Evolutionary conservation across 2,888 invertebrate species (phyloP), one percentile per base, ranked within the genome.

Genomic region (Leptinotarsa haldemani): DNA sequence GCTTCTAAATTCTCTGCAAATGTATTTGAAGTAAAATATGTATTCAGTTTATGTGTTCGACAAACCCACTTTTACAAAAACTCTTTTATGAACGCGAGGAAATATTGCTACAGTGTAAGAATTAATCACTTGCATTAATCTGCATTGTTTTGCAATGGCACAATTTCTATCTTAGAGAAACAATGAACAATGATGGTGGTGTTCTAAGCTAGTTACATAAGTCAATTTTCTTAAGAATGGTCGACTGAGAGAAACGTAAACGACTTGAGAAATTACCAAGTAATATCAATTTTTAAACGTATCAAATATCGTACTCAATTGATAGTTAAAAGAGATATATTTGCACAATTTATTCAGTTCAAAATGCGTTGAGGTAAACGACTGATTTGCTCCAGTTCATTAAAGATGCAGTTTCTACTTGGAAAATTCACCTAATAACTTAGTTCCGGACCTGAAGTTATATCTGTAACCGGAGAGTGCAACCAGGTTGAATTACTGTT

Each of bases 111-210:
- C 53, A 53, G 22, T 52, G 20, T 48, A 16, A n/a, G 53, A 40
- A 30, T 20, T 53, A 67, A 67, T 67, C 67, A 40, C 40, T 67
- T 53, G 53, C 25, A 67, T 40, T 16, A 53, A 67, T 67, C 67
- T 67, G 30, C 30, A 67, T 67, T 67, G 67, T 67, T 67, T 53
- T 53, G 18, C 40, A 53, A 53, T 30, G 67, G 53, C 67, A 67
- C 53, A 67, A 53, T 30, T 67, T 30, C 53, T 4, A 61, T 61
- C 61, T 40, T 40, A 61, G 22, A 61, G 16, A n/a, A 61, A 61
- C 61, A 61, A 61, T 61, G 61, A 61, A 61, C 61, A 61, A 61
- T 61, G 61, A 40, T 61, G 18, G 30, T 61, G 7, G 16, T 61
- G 16, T n/a, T 9, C 30, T 16, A 61, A 16, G 61, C n/a, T 61